Base-by-base conservation (phyloP, 2,888 invertebrate genomes). In the Furcula furcula region DNA sequence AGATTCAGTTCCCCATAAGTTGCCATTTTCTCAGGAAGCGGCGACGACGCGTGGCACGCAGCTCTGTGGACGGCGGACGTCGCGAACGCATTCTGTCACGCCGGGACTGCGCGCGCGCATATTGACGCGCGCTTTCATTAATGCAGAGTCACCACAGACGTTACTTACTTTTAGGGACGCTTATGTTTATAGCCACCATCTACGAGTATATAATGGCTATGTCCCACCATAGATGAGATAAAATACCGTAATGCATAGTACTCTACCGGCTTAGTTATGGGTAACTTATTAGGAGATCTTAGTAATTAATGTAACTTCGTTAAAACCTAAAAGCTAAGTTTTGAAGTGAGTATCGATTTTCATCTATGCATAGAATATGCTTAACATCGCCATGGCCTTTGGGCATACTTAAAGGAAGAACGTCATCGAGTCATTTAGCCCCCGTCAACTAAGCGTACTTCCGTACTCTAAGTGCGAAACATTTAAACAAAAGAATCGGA, bases 11-110 rank as follows among this genome's bases (percentile, higher is more conserved):
- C 81, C 82, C 80, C 76, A 78, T 84, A 85, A 86, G 76, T 85
- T 83, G 85, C 82, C 74, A 84, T 86, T 86, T 86, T 87, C 86
- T 83, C 77, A 81, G 83, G 87, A 87, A 86, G 76, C 76, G 71
- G 56, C 46, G 58, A 57, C 46, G 54, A 55, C 61, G 64, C 71
- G 69, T 58, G 62, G 63, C 60, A 55, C 48, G 62, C 55, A 55
- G 50, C 38, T 44, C 50, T 39, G 44, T 35, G 37, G 46, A 48
- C 40, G 51, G 43, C 47, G 40, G 45, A 55, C 35, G 28, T 33
- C 58, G 63, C 69, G 66, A 63, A 69, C 75, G 77, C 86, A 85
- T 87, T 86, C 77, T 81, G 75, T 84, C 85, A 86, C 86, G 85
- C 64, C 75, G 70, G 59, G 66, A 66, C 72, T 72, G 72, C 74